phyloP scores from a whole-genome alignment of 2,888 invertebrate species.

The Himalopsyche japonica region DNA sequence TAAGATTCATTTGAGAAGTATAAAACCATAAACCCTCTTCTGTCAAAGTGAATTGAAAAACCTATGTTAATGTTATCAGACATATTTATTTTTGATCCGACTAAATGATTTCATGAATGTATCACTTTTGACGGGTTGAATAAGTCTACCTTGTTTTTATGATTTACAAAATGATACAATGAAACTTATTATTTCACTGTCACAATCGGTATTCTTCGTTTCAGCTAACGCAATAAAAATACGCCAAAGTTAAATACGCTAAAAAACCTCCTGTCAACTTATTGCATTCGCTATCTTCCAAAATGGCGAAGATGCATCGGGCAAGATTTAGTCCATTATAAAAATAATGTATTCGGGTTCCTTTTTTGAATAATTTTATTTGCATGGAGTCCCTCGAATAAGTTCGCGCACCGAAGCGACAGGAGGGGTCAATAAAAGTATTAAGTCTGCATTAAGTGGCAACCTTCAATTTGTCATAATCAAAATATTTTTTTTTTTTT shows the following conservation, averaged over 20 bases:
- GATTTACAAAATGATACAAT: too few relatives aligned
- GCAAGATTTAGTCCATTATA: background rate
- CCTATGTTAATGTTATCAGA: too few relatives aligned
- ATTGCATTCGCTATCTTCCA: background rate
- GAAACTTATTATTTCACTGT: background rate
- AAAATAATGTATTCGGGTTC: background rate
- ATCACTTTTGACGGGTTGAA: too few relatives aligned
- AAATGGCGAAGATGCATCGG: background rate
- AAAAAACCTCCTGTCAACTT: background rate
- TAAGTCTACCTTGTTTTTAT: too few relatives aligned
- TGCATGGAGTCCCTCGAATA: background rate
- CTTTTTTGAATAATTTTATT: background rate
- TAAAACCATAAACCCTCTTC: too few relatives aligned
- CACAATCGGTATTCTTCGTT: background rate
- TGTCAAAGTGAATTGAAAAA: too few relatives aligned
- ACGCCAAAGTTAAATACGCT: background rate
- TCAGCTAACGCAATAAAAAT: background rate
- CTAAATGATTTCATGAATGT: too few relatives aligned
- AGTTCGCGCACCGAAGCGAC: background rate
- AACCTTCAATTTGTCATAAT: background rate
- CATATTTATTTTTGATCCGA: too few relatives aligned
- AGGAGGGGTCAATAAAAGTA: background rate
- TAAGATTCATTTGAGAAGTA: too few relatives aligned
- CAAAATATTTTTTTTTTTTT: background rate
- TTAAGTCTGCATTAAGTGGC: background rate